Percentiles rank a stretch among this genome's conserved stretches.
phyloP scores from a whole-genome alignment of 2,797 vertebrate genomes.

The Xenops minutus region DNA sequence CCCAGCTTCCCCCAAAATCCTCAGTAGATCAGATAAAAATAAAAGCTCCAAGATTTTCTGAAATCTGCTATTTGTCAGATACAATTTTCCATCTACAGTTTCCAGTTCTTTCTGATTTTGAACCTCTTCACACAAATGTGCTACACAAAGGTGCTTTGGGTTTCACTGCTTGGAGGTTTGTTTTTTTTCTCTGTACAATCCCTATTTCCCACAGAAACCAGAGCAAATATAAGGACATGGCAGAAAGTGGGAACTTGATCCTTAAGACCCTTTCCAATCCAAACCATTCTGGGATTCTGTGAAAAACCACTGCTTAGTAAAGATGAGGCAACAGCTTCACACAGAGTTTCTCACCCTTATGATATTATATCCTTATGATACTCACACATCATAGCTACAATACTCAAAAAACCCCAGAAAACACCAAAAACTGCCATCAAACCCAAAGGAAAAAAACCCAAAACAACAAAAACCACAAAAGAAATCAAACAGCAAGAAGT shows the following conservation, averaged over 20 bases:
- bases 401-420: not conserved
- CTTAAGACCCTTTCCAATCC: not conserved
- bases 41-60: not conserved
- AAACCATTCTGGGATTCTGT: not conserved
- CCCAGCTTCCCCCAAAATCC: not conserved
- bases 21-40: not conserved
- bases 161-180: not conserved
- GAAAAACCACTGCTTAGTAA: not conserved
- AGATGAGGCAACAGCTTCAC: not conserved
- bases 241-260: not conserved
- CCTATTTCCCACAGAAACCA: not conserved
- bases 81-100: not conserved
- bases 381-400: not conserved
- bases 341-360: not conserved
- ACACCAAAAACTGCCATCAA: not conserved
- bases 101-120: not conserved
- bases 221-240: not conserved
- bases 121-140: not conserved
- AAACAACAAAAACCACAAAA: not conserved
- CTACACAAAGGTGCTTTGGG: not conserved
- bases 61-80: not conserved
- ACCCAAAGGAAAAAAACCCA: not conserved
- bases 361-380: not conserved
- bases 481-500: not conserved
- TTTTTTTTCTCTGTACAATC: not conserved